phyloP scores from a whole-genome alignment of 2,113 vertebrate genomes.

The Emydocephalus ijimae region DNA sequence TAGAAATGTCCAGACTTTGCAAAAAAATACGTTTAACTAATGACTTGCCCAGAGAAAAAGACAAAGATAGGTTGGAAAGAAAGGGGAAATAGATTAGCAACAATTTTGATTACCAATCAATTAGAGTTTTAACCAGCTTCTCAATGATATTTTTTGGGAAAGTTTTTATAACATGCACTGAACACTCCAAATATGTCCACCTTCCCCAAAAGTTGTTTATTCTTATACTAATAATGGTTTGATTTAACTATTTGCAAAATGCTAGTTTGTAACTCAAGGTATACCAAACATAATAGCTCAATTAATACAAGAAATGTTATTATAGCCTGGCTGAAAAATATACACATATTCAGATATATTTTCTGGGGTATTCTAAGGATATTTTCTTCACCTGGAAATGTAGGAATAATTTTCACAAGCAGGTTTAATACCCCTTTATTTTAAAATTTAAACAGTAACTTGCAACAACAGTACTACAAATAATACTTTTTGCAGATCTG shows the following conservation, averaged over 20 bases:
- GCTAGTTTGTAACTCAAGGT: neutral
- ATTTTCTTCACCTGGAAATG: neutral
- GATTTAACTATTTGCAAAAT: neutral
- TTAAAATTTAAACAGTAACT: neutral
- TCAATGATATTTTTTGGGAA: neutral
- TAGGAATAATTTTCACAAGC: neutral
- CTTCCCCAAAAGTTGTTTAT: neutral
- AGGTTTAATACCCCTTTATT: neutral
- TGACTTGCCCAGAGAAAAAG: neutral
- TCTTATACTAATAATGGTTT: neutral
- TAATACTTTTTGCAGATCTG: slow-evolving; percentile 9
- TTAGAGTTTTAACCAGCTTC: neutral
- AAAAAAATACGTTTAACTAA: neutral
- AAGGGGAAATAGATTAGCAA: neutral
- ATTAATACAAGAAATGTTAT: neutral
- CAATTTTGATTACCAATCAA: neutral
- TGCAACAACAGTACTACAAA: slow-evolving; percentile 24
- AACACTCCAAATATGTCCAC: neutral
- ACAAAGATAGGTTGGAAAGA: neutral
- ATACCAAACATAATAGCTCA: neutral
- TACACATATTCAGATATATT: neutral
- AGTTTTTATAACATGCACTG: neutral
- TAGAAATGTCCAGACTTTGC: neutral
- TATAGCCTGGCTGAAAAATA: neutral
- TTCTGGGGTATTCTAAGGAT: neutral